These are phyloP conservation scores for Diuraphis noxia DNA, from an alignment of 1,140 invertebrate genomes.

Conservation along the genomic window DNA sequence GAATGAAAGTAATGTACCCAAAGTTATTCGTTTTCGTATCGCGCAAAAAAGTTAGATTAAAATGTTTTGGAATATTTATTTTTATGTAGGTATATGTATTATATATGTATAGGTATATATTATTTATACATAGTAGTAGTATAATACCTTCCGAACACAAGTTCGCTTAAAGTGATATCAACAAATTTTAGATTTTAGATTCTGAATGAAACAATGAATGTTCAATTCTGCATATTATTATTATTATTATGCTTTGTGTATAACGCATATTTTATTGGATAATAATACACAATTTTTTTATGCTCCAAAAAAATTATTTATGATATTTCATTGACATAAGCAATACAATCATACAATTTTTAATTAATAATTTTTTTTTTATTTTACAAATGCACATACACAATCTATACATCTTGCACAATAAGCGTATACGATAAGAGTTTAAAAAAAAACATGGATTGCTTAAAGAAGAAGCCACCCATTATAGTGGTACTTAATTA, in stretches of 20 bases:
- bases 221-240: neutral
- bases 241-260: too few species aligned
- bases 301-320: neutral
- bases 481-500: too few species aligned
- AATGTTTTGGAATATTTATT: too few species aligned
- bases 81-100: too few species aligned
- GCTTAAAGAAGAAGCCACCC: too few species aligned
- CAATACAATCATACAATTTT: neutral
- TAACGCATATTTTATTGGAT: neutral
- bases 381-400: too few species aligned
- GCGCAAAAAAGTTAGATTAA: neutral
- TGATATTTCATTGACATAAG: neutral
- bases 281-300: too few species aligned
- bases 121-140: neutral
- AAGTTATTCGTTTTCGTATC: neutral
- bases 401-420: too few species aligned
- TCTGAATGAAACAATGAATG: neutral
- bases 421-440: too few species aligned
- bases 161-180: neutral
- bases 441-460: too few species aligned
- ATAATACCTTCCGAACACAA: neutral
- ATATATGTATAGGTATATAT: too few species aligned
- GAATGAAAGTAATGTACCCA: neutral
- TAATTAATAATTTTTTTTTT: too few species aligned
- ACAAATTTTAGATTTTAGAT: neutral